Conservation (phyloP, 2,888 invertebrate species). For the Mesoligia furuncula region DNA sequence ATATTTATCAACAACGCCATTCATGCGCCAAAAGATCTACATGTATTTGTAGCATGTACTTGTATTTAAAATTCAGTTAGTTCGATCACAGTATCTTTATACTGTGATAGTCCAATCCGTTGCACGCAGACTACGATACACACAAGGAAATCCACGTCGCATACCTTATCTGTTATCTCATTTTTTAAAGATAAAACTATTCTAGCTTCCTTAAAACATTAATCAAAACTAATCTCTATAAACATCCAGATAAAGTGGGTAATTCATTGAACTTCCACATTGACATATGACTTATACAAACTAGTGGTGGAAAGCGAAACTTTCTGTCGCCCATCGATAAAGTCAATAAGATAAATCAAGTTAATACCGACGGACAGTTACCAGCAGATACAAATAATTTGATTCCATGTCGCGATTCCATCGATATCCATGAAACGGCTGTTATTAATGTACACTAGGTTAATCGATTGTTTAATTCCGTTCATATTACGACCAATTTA, state of each 20-base stretch:
- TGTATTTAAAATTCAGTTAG: background rate
- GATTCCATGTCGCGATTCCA: slow-evolving; percentile 76
- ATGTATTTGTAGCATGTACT: background rate
- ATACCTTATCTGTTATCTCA: slow-evolving; percentile 83
- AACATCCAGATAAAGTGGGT: slow-evolving; percentile 67
- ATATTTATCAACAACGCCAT: background rate
- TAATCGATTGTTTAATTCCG: slow-evolving; percentile 69
- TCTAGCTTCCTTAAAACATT: slow-evolving; percentile 70
- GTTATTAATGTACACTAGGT: slow-evolving; percentile 74
- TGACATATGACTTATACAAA: slow-evolving; percentile 69
- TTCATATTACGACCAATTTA: slow-evolving; percentile 59
- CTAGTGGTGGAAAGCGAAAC: slow-evolving; percentile 70
- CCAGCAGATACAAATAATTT: slow-evolving; percentile 79
- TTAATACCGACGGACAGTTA: slow-evolving; percentile 75
- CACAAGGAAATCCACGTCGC: slow-evolving; percentile 67
- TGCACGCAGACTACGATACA: slow-evolving; percentile 58
- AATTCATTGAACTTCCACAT: slow-evolving; percentile 66
- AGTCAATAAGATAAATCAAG: slow-evolving; percentile 85
- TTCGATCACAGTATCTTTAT: background rate
- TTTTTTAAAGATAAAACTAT: slow-evolving; percentile 83
- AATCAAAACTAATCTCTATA: slow-evolving; percentile 69
- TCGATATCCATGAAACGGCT: slow-evolving; percentile 70
- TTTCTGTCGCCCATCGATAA: slow-evolving; percentile 81
- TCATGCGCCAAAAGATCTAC: background rate
- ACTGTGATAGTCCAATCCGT: slow-evolving; percentile 36